Percentiles rank a stretch among this genome's conserved stretches.
phyloP scores from a whole-genome alignment of 2,888 invertebrate species.

The Nomada goodeniana region DNA sequence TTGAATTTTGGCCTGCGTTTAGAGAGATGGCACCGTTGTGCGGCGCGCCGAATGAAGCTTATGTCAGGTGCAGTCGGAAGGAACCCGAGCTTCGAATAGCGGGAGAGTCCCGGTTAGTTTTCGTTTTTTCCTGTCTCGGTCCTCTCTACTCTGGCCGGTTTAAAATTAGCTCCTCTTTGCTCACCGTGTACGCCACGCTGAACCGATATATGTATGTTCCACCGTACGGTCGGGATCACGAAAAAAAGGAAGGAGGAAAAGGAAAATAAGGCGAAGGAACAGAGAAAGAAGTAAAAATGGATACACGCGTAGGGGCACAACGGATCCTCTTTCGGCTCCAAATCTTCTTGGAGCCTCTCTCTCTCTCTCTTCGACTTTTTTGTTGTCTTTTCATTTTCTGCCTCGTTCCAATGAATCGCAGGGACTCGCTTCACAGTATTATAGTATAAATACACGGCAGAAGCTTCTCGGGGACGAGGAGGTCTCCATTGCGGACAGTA shows the following conservation, averaged over 20 bases:
- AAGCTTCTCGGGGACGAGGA: background rate
- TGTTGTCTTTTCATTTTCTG: background rate
- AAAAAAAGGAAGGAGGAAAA: conserved; percentile 21
- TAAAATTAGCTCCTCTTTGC: conserved; percentile 73
- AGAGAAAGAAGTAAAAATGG: conserved; percentile 1
- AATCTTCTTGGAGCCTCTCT: conserved; percentile 8
- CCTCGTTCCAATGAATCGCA: background rate
- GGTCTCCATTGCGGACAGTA: no score
- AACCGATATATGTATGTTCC: conserved; percentile 29
- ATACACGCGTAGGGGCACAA: conserved; percentile 16
- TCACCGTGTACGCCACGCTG: conserved; percentile 37
- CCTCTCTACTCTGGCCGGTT: conserved; percentile 61
- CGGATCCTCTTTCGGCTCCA: conserved; percentile 36
- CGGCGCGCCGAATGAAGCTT: conserved; percentile 29
- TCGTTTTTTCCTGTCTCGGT: conserved; percentile 35
- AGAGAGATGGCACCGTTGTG: background rate
- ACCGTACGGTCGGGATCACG: conserved; percentile 33
- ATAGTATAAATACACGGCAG: background rate
- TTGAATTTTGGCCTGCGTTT: no score
- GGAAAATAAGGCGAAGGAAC: conserved; percentile 17
- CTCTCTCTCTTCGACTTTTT: background rate
- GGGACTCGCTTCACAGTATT: background rate
- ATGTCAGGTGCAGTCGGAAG: conserved; percentile 62
- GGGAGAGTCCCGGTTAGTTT: conserved; percentile 52
- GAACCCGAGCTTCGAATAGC: conserved; percentile 76